Conservation (phyloP, 2,888 invertebrate genomes). For the Uropetala carovei region DNA sequence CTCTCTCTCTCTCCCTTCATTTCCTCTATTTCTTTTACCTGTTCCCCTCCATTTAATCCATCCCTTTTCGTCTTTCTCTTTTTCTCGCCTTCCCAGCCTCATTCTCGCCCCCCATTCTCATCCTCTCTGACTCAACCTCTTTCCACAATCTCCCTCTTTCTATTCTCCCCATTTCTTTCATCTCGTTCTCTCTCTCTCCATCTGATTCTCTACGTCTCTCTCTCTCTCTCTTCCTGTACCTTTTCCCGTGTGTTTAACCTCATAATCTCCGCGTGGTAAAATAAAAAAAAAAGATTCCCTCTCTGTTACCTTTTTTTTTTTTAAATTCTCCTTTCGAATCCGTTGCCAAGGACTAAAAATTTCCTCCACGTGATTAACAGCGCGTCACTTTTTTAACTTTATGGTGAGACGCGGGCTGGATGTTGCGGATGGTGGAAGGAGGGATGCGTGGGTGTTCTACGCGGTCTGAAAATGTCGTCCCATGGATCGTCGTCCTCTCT, state of each 20-base stretch:
- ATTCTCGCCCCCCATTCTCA: too few relatives aligned
- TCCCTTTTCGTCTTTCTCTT: too few relatives aligned
- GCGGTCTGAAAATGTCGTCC: slow-evolving; percentile 19
- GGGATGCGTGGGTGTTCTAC: background rate
- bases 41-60: too few relatives aligned
- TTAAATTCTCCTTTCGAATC: background rate
- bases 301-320: background rate
- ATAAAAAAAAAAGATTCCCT: background rate
- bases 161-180: too few relatives aligned
- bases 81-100: too few relatives aligned
- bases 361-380: background rate
- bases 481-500: background rate
- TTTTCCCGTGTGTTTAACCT: background rate
- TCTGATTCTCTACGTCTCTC: background rate
- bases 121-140: too few relatives aligned
- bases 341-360: slow-evolving; percentile 21
- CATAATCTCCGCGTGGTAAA: background rate
- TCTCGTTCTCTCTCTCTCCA: too few relatives aligned
- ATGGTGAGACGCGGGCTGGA: background rate
- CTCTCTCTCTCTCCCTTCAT: too few relatives aligned
- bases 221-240: background rate
- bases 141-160: too few relatives aligned
- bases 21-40: too few relatives aligned
- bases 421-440: background rate
- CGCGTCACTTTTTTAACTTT: background rate